phyloP scores from a whole-genome alignment of 2,113 vertebrate species.

The Gadus macrocephalus region DNA sequence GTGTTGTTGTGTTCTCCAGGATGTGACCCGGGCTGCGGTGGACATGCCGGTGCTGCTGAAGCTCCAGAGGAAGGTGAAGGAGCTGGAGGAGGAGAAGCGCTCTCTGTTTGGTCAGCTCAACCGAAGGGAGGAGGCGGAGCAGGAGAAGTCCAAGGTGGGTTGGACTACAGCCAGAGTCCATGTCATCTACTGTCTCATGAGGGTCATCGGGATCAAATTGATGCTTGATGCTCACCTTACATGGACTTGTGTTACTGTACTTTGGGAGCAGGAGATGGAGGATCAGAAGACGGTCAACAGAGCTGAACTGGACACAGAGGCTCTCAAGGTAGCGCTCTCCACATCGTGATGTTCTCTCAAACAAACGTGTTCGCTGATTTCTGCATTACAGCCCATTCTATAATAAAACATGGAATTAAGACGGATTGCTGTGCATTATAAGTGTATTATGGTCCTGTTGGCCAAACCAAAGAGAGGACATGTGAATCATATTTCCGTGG shows the following conservation, averaged over 20 bases:
- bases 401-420: too few relatives aligned
- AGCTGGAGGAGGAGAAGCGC: slow-evolving; percentile 90
- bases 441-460: too few relatives aligned
- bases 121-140: slow-evolving; percentile 80
- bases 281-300: slow-evolving; percentile 79
- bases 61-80: slow-evolving; percentile 88
- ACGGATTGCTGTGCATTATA: too few relatives aligned
- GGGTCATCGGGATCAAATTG: too few relatives aligned
- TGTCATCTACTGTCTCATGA: too few relatives aligned
- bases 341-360: not conserved
- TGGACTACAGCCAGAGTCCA: too few relatives aligned
- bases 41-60: slow-evolving; percentile 92
- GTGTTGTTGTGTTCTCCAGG: slow-evolving; percentile 62
- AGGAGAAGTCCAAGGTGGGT: slow-evolving; percentile 65
- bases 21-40: slow-evolving; percentile 73
- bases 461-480: too few relatives aligned
- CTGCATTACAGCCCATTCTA: too few relatives aligned
- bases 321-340: slow-evolving; percentile 81
- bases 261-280: slow-evolving; percentile 73
- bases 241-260: too few relatives aligned
- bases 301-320: slow-evolving; percentile 89
- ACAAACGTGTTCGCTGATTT: too few relatives aligned
- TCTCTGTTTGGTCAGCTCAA: slow-evolving; percentile 84
- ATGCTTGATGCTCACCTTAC: too few relatives aligned
- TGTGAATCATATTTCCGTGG: too few relatives aligned